Percentiles rank a stretch among this genome's conserved stretches.
Evolutionary conservation across 2,797 vertebrate genomes (phyloP).

Genomic region (Phoeniculus purpureus): DNA sequence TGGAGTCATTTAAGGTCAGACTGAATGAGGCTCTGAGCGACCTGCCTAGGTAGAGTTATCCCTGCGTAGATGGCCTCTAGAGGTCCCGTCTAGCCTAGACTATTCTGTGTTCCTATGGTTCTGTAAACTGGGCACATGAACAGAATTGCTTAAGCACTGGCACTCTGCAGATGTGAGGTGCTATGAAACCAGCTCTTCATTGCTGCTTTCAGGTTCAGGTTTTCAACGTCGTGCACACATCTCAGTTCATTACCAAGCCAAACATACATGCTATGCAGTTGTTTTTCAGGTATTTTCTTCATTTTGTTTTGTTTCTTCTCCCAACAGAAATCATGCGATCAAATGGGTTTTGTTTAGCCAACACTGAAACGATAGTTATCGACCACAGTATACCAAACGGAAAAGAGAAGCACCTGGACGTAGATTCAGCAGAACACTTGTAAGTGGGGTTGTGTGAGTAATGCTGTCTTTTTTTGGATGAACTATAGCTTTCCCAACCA

Average conservation of each 20-base stretch:
- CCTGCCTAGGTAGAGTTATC: no score
- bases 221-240: not conserved
- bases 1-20: no score
- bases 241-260: not conserved
- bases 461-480: not conserved
- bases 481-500: not conserved
- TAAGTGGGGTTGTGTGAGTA: slow-evolving; percentile 74
- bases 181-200: not conserved
- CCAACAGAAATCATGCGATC: slow-evolving; percentile 94
- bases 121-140: not conserved
- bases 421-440: slow-evolving; percentile 87
- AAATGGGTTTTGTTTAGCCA: slow-evolving; percentile 97
- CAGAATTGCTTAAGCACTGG: not conserved
- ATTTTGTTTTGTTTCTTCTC: slow-evolving; percentile 40
- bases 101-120: no score
- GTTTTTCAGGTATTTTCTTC: not conserved
- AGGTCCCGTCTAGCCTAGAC: no score
- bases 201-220: not conserved
- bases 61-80: no score
- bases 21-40: no score
- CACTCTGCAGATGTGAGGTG: not conserved
- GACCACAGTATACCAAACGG: slow-evolving; percentile 88
- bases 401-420: slow-evolving; percentile 89
- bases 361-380: slow-evolving; percentile 96
- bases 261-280: not conserved